Percentiles rank a stretch among this genome's conserved stretches.
Conservation (phyloP, 2,888 invertebrate genomes). For the Tetrapedia diversipes region DNA sequence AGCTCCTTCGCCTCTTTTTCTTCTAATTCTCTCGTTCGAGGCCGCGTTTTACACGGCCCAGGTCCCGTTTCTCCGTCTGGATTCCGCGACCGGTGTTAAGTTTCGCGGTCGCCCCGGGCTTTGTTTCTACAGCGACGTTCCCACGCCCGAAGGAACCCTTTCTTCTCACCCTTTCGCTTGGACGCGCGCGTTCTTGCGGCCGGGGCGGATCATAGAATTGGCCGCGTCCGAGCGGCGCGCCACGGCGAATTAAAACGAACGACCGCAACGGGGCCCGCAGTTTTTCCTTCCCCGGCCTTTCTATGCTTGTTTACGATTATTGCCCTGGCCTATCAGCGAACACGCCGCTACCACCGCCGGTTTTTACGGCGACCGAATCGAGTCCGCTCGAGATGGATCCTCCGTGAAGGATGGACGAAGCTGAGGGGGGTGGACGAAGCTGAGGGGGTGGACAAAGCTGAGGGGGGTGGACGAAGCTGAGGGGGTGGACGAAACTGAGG, state of each 20-base stretch:
- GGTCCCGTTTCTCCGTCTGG: constrained; percentile 56
- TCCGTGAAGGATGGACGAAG: no score
- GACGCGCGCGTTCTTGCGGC: constrained; percentile 17
- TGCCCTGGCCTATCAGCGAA: constrained; percentile 12
- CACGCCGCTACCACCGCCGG: background rate
- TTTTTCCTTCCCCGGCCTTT: constrained; percentile 21
- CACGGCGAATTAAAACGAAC: constrained; percentile 46
- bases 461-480: no score
- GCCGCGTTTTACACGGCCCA: constrained; percentile 37
- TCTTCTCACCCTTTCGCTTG: constrained; percentile 44
- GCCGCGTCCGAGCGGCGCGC: constrained; percentile 28
- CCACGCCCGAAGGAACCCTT: constrained; percentile 67
- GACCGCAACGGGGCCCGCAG: constrained; percentile 2
- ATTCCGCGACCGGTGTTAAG: constrained; percentile 76
- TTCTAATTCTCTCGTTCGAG: constrained; percentile 30
- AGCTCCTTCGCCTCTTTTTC: constrained; percentile 38
- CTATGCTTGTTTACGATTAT: constrained; percentile 49
- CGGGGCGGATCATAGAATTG: constrained; percentile 41
- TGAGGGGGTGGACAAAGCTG: no score
- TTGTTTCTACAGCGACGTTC: constrained; percentile 77
- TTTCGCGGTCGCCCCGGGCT: constrained; percentile 79
- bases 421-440: no score
- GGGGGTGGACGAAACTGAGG: no score
- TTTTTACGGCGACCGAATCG: constrained; percentile 22
- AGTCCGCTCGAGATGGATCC: background rate